Evolutionary conservation across 2,888 invertebrate genomes (phyloP).

Genomic region (Ornithoptera priamus): DNA sequence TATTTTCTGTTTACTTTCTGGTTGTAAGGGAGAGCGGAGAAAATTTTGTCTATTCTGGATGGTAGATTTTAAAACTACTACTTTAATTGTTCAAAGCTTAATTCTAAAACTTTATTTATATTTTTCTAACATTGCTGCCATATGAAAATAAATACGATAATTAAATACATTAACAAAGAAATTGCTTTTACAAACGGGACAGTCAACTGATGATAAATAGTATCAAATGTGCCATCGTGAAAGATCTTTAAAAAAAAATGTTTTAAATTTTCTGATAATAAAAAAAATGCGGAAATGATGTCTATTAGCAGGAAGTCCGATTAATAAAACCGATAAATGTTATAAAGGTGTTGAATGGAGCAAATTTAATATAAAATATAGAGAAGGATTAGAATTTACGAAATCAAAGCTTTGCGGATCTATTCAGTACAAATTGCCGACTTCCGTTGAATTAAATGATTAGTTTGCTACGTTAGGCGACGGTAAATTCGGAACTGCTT

Average conservation of each 20-base stretch:
- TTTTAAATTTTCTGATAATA: not conserved
- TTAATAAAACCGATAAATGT: not conserved
- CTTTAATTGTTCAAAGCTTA: no score
- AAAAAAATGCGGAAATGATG: not conserved
- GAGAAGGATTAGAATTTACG: constrained; percentile 9
- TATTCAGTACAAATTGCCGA: constrained; percentile 20
- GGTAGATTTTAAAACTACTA: no score
- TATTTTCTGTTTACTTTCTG: not conserved
- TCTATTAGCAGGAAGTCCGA: not conserved
- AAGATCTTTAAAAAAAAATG: not conserved
- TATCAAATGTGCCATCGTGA: no score
- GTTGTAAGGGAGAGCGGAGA: not conserved
- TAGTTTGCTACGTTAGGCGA: constrained; percentile 11
- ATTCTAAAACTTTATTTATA: no score
- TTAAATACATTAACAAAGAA: no score
- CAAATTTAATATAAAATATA: constrained; percentile 3
- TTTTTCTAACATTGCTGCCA: no score
- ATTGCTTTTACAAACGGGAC: no score
- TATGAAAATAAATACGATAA: no score
- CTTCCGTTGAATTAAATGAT: constrained; percentile 15
- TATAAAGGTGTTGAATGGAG: constrained; percentile 1
- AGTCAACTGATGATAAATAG: no score
- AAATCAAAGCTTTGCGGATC: constrained; percentile 6
- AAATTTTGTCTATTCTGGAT: no score
- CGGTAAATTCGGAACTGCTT: not conserved